Base-by-base conservation (phyloP, 1,140 invertebrate genomes). In the Antheraea pernyi region DNA sequence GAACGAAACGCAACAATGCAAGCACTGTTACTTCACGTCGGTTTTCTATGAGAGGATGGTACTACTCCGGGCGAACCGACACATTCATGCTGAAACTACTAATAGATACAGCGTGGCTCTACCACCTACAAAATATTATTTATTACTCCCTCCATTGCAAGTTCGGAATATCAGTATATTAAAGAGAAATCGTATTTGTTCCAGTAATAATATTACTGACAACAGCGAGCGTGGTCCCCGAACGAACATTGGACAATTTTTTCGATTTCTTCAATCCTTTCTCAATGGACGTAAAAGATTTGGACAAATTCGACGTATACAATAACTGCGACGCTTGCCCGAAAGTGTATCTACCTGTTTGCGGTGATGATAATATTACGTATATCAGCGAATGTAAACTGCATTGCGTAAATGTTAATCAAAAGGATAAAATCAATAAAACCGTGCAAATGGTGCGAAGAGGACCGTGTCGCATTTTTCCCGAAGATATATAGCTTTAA, bases 381-480 rank as follows among this genome's bases (percentile, higher is more conserved):
- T 74, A 67, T 19, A 71, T 62, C 0, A 74, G 65, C 60, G 73
- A 74, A 37, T 74, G 73, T 18, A 61, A 53, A 10, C 18, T 71
- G 18, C 67, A 66, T 30, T 71, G 64, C 42, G 39, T 39, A 0
- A 74, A 69, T 63, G 42, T 53, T 2, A 37, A 68, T 19, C 59
- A 30, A 39, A n/a, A 37, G 11, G n/a, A 13, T n/a, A 18, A 37
- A 10, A 22, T 37, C 9, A 68, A 64, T 3, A 66, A 62, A n/a
- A 70, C 22, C 0, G 61, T 65, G 3, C 48, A n/a, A 16, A 71
- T 66, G 67, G 64, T 69, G 7, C 16, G 69, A 61, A 64, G 19
- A 22, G 73, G 72, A 16, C 73, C 69, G 6, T 74, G 69, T 63
- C 10, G 46, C n/a, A 37, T 74, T 3, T 74, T 74, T 59, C 67